These are phyloP conservation scores for Lepus europaeus DNA, from an alignment of 2,113 vertebrate genomes.

Conservation along the genomic window DNA sequence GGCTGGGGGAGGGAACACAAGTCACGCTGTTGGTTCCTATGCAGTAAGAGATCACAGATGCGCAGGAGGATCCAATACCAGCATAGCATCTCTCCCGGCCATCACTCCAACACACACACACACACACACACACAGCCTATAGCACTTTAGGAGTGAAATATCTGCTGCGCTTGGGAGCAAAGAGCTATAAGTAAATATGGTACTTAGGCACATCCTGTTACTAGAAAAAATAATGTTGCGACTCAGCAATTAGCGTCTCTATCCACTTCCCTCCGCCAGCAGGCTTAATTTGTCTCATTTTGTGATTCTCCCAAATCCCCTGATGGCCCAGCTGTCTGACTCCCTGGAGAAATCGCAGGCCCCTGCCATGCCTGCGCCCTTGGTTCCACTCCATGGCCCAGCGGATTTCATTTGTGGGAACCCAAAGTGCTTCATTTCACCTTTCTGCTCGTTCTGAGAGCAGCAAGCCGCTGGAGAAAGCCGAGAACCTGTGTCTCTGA, in stretches of 20 bases:
- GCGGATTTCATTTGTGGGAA: background rate
- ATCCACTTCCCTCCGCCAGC: background rate
- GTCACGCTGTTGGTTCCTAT: background rate
- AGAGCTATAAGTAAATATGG: background rate
- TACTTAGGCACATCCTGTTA: background rate
- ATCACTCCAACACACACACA: background rate
- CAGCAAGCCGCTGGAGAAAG: background rate
- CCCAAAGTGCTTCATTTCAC: background rate
- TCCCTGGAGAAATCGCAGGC: background rate
- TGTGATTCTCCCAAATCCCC: background rate
- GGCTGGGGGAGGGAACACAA: no score
- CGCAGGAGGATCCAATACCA: background rate
- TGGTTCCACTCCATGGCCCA: background rate
- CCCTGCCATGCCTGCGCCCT: background rate
- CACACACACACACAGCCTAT: background rate
- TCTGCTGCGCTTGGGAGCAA: background rate
- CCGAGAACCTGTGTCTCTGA: background rate
- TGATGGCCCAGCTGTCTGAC: background rate
- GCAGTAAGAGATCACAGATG: background rate
- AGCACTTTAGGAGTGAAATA: background rate
- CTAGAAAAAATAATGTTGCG: background rate
- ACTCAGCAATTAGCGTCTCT: background rate
- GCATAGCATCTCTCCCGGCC: background rate
- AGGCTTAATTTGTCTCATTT: background rate
- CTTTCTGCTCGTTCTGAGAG: constrained; percentile 28